phyloP scores from a whole-genome alignment of 2,113 vertebrate genomes.

The Thermophis baileyi region DNA sequence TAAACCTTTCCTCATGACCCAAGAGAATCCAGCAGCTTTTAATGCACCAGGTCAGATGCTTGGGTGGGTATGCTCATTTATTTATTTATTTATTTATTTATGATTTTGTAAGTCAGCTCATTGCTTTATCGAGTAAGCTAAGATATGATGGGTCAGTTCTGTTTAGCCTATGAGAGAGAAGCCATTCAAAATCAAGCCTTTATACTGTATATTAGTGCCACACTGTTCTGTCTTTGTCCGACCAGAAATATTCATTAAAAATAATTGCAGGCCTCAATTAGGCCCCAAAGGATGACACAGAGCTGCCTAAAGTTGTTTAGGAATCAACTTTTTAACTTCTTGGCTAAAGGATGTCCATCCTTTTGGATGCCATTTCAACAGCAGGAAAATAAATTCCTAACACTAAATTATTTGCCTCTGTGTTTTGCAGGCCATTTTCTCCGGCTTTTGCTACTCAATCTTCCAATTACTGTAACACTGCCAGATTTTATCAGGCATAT shows the following conservation, averaged over 20 bases:
- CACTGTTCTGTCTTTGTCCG: not conserved
- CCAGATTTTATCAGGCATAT: slow-evolving; percentile 16
- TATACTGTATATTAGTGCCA: not conserved
- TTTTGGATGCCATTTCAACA: not conserved
- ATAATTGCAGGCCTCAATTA: not conserved
- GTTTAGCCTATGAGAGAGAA: not conserved
- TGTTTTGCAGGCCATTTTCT: slow-evolving; percentile 11
- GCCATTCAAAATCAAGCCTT: not conserved
- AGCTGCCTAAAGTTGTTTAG: not conserved
- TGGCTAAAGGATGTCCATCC: not conserved
- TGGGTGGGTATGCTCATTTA: not conserved
- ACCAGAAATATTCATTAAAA: not conserved
- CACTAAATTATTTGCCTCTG: slow-evolving; percentile 19
- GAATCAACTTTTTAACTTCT: not conserved
- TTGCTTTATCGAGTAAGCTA: too few relatives aligned
- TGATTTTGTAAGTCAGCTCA: not conserved
- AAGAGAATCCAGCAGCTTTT: not conserved
- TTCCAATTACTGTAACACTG: slow-evolving; percentile 5
- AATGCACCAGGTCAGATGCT: not conserved
- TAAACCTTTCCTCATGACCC: not conserved
- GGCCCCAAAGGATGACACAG: not conserved
- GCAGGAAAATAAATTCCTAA: not conserved
- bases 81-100: not conserved
- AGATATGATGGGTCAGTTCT: not conserved
- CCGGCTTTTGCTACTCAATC: not conserved